phyloP scores from a whole-genome alignment of 2,113 vertebrate species.

The Embiotoca jacksoni region DNA sequence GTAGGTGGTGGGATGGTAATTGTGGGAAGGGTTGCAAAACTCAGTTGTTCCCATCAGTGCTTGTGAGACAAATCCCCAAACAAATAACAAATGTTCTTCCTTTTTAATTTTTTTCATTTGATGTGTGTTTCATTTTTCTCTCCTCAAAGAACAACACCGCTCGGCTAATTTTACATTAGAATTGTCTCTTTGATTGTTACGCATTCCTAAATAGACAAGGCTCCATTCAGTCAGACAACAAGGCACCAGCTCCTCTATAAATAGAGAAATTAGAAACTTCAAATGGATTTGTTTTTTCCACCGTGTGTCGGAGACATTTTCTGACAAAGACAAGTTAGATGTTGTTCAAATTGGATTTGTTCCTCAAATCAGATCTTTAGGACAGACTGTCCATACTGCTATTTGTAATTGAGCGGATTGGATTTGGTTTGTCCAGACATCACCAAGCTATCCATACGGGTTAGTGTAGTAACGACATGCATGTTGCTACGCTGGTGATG shows the following conservation, averaged over 20 bases:
- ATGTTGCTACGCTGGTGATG: too few species aligned
- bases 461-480: too few species aligned
- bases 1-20: conserved; percentile 2
- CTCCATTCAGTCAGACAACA: conserved; percentile 6
- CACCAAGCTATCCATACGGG: too few species aligned
- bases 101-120: not conserved
- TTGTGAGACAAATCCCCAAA: not conserved
- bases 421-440: too few species aligned
- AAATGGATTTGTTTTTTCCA: too few species aligned
- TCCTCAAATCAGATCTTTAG: too few species aligned
- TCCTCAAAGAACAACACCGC: not conserved
- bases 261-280: not conserved
- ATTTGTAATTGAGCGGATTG: too few species aligned
- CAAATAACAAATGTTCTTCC: not conserved
- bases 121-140: not conserved
- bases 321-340: too few species aligned
- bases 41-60: not conserved
- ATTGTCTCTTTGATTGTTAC: not conserved
- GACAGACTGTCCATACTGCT: too few species aligned
- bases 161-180: conserved; percentile 9
- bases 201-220: not conserved
- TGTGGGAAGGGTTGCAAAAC: conserved; percentile 1
- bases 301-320: too few species aligned
- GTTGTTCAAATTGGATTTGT: too few species aligned
- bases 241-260: conserved; percentile 5